Evolutionary conservation across 2,113 vertebrate genomes (phyloP), one percentile per base, ranked within the genome.

Genomic region (Oryzias melastigma): DNA sequence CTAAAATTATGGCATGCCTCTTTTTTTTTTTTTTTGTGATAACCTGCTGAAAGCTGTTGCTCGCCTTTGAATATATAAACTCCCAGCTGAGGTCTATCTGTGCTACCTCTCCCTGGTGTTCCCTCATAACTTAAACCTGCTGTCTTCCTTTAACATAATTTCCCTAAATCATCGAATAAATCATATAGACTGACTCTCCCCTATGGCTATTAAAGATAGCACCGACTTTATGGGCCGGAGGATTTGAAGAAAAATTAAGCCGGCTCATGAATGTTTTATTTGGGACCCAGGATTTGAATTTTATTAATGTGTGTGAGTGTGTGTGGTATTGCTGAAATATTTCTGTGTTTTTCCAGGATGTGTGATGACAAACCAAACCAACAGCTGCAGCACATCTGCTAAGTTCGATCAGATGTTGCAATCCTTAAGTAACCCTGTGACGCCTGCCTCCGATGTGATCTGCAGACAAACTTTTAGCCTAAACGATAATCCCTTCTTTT

Each of bases 311-410:
- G 15, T 65, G 15, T 47, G 22, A 18, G 40, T 24, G 55, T 24
- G 52, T 61, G 45, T 52, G 10, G 35, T 35, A 35, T 12, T 35
- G 35, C 10, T 35, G 35, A 35, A 35, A 35, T 35, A 13, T 35
- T 35, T 12, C 8, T 8, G 25, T 22, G 52, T 65, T 49, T 72
- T 64, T 66, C 63, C 19, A 52, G 63, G 64, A 70, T 75, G 58
- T 74, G 58, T 54, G 29, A 52, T 62, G 60, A 51, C 68, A 69
- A 71, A 67, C 54, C 47, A 66, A 68, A 47, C 3, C 16, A 81
- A 61, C 84, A 89, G 84, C 88, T 87, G 81, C 76, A 78, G 19
- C 50, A 65, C 87, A 90, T 88, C 84, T 88, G 85, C 81, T 78
- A 49, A 65, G 62, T 80, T 70, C 55, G 70, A 83, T 83, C 78